Evolutionary conservation across 2,113 vertebrate genomes (phyloP).

Genomic region (Myocastor coypus): DNA sequence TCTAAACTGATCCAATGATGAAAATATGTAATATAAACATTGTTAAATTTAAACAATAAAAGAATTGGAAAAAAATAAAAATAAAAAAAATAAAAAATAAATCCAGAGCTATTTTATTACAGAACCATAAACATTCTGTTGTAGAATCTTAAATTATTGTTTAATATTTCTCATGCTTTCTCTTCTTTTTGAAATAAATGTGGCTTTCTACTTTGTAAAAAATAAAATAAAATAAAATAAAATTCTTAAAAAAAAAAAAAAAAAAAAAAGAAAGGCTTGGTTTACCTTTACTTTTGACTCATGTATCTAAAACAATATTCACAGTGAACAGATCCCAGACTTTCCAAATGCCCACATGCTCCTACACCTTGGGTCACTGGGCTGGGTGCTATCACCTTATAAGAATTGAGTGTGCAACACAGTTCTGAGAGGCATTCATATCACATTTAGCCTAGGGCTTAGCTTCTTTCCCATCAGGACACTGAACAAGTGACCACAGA

Average conservation of each 20-base stretch:
- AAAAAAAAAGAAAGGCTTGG: neutral
- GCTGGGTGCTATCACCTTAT: neutral
- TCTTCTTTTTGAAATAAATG: constrained; percentile 1
- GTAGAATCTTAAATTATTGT: neutral
- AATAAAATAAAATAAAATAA: no score
- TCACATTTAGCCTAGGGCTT: neutral
- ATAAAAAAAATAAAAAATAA: neutral
- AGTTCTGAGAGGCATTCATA: neutral
- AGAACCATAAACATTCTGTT: neutral
- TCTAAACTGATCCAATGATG: no score
- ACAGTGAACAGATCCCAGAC: neutral
- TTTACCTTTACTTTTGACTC: neutral
- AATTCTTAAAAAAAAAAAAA: no score
- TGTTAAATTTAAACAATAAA: no score
- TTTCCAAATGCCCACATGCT: neutral
- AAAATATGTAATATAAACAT: no score
- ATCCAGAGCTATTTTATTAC: neutral
- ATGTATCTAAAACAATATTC: constrained; percentile 5
- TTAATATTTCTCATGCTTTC: neutral
- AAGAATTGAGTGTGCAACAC: rapidly evolving
- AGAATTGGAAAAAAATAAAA: no score
- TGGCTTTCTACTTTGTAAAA: neutral
- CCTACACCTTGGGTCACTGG: neutral
- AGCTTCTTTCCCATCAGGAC: neutral
- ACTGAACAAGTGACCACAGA: neutral